Evolutionary conservation across 1,140 invertebrate genomes (phyloP).

Genomic region (Ganaspis sp.): DNA sequence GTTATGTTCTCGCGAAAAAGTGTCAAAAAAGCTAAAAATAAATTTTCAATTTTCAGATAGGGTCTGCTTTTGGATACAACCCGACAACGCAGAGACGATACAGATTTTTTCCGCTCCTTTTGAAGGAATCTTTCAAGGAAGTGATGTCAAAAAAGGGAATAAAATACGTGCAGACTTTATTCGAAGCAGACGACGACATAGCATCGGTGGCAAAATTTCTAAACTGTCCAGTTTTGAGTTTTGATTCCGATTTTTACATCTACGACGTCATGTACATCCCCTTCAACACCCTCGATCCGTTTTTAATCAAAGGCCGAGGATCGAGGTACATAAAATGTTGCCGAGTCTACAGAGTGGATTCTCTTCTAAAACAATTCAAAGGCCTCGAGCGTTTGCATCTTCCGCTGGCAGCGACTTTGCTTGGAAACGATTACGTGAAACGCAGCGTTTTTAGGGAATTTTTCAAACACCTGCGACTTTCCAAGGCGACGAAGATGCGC

Average conservation of each 20-base stretch:
- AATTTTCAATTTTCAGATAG: slow-evolving; percentile 43
- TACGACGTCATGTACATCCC: slow-evolving; percentile 90
- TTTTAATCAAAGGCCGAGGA: slow-evolving; percentile 48
- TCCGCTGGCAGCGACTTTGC: slow-evolving; percentile 86
- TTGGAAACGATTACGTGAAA: slow-evolving; percentile 93
- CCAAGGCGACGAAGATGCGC: slow-evolving; percentile 77
- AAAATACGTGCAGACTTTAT: slow-evolving; percentile 83
- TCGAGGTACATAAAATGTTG: slow-evolving; percentile 76
- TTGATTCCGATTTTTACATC: slow-evolving; percentile 95
- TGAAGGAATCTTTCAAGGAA: slow-evolving; percentile 84
- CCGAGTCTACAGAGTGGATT: slow-evolving; percentile 84
- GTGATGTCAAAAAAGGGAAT: slow-evolving; percentile 81
- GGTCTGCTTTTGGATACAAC: slow-evolving; percentile 56
- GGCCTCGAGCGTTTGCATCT: slow-evolving; percentile 81
- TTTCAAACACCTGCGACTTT: slow-evolving; percentile 81
- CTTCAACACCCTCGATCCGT: slow-evolving; percentile 80
- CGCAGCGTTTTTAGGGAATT: slow-evolving; percentile 82
- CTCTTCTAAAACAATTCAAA: slow-evolving; percentile 81
- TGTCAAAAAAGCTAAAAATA: slow-evolving; percentile 42
- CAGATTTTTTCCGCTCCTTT: slow-evolving; percentile 83
- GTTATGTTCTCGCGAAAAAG: too few species aligned
- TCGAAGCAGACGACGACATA: slow-evolving; percentile 92
- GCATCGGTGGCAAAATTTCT: slow-evolving; percentile 85
- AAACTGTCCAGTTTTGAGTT: slow-evolving; percentile 89
- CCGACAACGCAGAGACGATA: slow-evolving; percentile 71